Conservation (phyloP, 2,888 invertebrate genomes). For the Ormyrus pomaceus region DNA sequence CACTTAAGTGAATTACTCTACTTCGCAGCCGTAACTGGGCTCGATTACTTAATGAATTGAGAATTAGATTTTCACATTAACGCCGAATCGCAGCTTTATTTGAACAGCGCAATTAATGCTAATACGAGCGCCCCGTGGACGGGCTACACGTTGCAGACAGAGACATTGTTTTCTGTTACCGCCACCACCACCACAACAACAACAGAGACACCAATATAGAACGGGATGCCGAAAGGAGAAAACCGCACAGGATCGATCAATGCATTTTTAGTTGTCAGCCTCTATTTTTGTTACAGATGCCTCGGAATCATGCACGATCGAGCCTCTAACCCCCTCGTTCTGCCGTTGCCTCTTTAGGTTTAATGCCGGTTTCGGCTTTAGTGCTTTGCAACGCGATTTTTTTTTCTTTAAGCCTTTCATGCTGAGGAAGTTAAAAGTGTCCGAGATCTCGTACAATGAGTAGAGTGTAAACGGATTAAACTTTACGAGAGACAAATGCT, state of each 20-base stretch:
- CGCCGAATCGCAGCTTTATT: conserved; percentile 40
- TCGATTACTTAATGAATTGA: too few relatives aligned
- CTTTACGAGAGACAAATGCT: conserved; percentile 46
- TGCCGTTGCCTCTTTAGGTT: conserved; percentile 30
- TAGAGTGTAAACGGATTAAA: neutral
- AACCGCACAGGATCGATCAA: conserved; percentile 45
- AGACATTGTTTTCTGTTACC: conserved; percentile 47
- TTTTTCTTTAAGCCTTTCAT: neutral
- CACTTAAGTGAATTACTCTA: neutral
- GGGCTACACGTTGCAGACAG: conserved; percentile 34
- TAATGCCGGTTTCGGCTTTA: neutral
- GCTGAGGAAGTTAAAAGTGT: neutral
- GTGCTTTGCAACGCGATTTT: neutral
- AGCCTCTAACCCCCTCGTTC: conserved; percentile 25
- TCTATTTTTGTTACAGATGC: conserved; percentile 26
- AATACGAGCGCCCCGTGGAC: conserved; percentile 16
- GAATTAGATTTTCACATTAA: conserved; percentile 25
- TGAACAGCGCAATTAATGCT: conserved; percentile 45
- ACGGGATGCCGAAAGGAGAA: conserved; percentile 51
- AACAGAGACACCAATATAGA: conserved; percentile 50
- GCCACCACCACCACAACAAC: conserved; percentile 57
- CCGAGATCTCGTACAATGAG: neutral
- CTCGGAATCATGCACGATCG: conserved; percentile 45
- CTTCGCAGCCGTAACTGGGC: neutral
- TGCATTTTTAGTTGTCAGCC: conserved; percentile 45